Conservation (phyloP, 2,113 vertebrate genomes). For the Verasper variegatus region DNA sequence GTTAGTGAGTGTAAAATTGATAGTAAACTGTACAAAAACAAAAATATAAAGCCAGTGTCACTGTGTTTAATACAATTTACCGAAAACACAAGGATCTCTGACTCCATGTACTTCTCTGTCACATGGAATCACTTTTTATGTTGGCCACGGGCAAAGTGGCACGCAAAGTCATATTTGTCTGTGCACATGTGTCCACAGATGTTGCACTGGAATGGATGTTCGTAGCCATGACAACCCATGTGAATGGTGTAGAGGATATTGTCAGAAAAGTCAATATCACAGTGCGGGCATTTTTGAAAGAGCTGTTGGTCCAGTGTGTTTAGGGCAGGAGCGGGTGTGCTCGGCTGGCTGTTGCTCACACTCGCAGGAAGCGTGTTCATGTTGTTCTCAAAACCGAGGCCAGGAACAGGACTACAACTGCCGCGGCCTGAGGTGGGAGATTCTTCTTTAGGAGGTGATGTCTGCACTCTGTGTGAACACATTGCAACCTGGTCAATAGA, state of each 20-base stretch:
- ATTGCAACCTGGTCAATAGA: slow-evolving; percentile 78
- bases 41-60: not conserved
- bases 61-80: not conserved
- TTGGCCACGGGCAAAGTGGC: slow-evolving; percentile 97
- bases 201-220: slow-evolving; percentile 98
- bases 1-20: not conserved
- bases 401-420: slow-evolving; percentile 87
- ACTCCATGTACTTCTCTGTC: not conserved
- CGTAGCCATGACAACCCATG: slow-evolving; percentile 97
- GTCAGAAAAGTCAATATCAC: slow-evolving; percentile 95
- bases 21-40: not conserved
- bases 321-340: slow-evolving; percentile 85
- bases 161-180: slow-evolving; percentile 98
- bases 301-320: slow-evolving; percentile 86
- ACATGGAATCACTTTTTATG: slow-evolving; percentile 77
- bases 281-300: slow-evolving; percentile 94
- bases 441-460: slow-evolving; percentile 83
- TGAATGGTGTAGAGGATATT: slow-evolving; percentile 98
- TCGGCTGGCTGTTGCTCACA: slow-evolving; percentile 89
- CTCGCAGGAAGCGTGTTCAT: slow-evolving; percentile 87
- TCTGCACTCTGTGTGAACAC: slow-evolving; percentile 83
- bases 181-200: slow-evolving; percentile 95
- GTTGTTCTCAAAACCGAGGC: slow-evolving; percentile 87
- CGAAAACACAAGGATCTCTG: not conserved
- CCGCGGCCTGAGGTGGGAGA: slow-evolving; percentile 81